Evolutionary conservation across 2,113 vertebrate species (phyloP).

Genomic region (Pterophyllum scalare): DNA sequence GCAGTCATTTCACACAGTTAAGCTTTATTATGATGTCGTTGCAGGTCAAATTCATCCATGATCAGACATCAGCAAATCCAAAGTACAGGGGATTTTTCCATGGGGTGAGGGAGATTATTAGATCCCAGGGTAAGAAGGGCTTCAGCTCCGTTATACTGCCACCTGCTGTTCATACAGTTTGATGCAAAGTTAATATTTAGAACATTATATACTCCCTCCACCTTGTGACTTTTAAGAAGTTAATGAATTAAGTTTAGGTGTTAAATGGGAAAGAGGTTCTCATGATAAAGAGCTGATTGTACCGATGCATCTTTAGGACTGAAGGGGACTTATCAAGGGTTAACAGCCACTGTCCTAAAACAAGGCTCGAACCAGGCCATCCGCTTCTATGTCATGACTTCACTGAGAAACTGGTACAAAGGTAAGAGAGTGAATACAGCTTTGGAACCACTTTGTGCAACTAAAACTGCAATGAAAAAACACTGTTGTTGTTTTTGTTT

Average conservation of each 20-base stretch:
- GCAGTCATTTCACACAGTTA: background rate
- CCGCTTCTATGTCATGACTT: conserved; percentile 97
- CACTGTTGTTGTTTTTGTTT: background rate
- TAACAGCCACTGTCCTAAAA: conserved; percentile 94
- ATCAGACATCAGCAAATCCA: conserved; percentile 92
- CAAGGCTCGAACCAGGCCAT: conserved; percentile 99
- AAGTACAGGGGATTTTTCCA: conserved; percentile 96
- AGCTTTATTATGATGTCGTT: conserved; percentile 11
- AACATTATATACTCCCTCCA: background rate
- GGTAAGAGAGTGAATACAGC: conserved; percentile 72
- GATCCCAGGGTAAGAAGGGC: conserved; percentile 83
- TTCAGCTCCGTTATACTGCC: conserved; percentile 20
- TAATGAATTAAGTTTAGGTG: background rate
- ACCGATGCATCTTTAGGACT: conserved; percentile 79
- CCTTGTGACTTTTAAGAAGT: background rate
- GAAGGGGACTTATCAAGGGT: conserved; percentile 93
- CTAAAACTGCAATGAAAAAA: background rate
- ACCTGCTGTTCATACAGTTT: conserved; percentile 24
- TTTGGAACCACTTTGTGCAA: too few relatives aligned
- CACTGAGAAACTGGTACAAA: conserved; percentile 97
- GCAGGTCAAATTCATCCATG: conserved; percentile 97
- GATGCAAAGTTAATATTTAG: conserved; percentile 6
- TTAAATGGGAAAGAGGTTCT: background rate
- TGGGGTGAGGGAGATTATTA: conserved; percentile 91
- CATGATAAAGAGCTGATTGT: background rate